phyloP scores from a whole-genome alignment of 23 tunicate species.

The Styela clava region DNA sequence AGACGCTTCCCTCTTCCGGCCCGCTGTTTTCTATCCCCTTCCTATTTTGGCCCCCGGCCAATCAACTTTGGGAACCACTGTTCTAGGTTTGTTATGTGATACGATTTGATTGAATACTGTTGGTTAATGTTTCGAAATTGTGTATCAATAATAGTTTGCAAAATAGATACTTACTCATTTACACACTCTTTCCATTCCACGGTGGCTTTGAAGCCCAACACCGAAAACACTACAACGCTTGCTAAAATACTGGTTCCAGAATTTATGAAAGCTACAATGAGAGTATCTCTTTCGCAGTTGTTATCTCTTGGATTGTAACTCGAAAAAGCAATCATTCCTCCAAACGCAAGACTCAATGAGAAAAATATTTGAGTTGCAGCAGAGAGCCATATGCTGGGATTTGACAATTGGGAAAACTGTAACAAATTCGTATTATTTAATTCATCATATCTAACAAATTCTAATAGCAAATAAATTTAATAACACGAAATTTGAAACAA shows the following conservation, averaged over 20 bases:
- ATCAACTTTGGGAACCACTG: too few species aligned
- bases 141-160: too few species aligned
- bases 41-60: too few species aligned
- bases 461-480: not conserved
- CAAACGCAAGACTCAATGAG: constrained; percentile 89
- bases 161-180: constrained; percentile 33
- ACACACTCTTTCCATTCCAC: constrained; percentile 68
- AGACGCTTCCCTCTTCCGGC: too few species aligned
- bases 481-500: not conserved
- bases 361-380: constrained; percentile 98
- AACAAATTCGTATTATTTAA: not conserved
- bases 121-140: too few species aligned
- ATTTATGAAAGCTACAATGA: constrained; percentile 66
- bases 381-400: constrained; percentile 91
- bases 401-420: constrained; percentile 44
- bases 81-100: too few species aligned
- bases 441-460: too few species aligned
- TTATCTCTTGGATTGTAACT: constrained; percentile 82
- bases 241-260: constrained; percentile 81
- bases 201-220: constrained; percentile 84
- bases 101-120: too few species aligned
- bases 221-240: constrained; percentile 79
- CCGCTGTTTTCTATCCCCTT: too few species aligned
- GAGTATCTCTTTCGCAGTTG: constrained; percentile 76
- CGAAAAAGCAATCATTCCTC: constrained; percentile 98